A percentile compares a stretch with the other conserved stretches of the same genome.
These are phyloP conservation scores for Petrolisthes manimaculis DNA, from an alignment of 2,888 invertebrate genomes.

Conservation along the genomic window DNA sequence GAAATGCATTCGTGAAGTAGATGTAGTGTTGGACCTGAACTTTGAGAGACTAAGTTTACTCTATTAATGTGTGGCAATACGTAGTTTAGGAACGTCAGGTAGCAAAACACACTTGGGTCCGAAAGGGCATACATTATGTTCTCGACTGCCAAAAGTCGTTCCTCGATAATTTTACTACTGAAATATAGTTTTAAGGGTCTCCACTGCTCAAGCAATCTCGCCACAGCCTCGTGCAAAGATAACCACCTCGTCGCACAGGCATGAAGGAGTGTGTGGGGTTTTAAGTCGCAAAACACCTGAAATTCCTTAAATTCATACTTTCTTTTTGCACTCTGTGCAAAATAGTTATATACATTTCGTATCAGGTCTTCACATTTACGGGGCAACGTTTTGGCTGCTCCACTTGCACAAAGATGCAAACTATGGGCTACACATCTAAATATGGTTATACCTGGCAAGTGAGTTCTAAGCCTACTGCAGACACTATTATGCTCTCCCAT, in stretches of 20 bases:
- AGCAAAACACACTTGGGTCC: not conserved
- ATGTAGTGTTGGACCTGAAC: not conserved
- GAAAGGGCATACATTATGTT: not conserved
- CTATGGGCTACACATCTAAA: slow-evolving; percentile 9
- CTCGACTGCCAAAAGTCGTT: not conserved
- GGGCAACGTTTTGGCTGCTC: slow-evolving; percentile 8
- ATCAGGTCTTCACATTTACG: not conserved
- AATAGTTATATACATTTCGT: not conserved
- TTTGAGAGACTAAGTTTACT: not conserved
- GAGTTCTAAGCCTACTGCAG: not conserved
- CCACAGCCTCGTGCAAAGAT: not conserved
- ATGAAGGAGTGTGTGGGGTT: slow-evolving; percentile 2
- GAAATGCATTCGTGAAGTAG: not conserved
- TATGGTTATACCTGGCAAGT: not conserved
- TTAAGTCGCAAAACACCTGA: not conserved
- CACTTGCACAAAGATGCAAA: not conserved
- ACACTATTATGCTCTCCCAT: not conserved
- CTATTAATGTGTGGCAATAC: not conserved
- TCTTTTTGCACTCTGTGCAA: too few relatives aligned
- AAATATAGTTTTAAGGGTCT: not conserved
- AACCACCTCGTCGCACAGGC: not conserved
- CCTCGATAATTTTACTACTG: not conserved
- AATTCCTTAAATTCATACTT: not conserved
- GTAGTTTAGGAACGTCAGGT: not conserved
- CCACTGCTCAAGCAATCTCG: slow-evolving; percentile 14